These are phyloP conservation scores for Abscondita cerata DNA, from an alignment of 2,888 invertebrate genomes.

Conservation along the genomic window DNA sequence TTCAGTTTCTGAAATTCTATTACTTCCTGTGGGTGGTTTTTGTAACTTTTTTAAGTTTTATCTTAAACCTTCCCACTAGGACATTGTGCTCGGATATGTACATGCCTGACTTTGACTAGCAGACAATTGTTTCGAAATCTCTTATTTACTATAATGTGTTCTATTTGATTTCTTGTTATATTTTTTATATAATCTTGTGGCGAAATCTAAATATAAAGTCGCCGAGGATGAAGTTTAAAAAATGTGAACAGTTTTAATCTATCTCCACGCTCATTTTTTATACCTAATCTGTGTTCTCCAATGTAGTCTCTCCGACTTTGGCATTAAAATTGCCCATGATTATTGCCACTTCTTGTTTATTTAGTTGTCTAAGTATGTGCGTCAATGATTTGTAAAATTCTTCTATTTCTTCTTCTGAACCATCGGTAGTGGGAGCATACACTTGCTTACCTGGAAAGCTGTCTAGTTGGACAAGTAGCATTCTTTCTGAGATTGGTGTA, in stretches of 20 bases:
- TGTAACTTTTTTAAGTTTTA: not conserved
- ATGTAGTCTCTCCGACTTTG: conserved; percentile 1
- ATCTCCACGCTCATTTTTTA: conserved; percentile 6
- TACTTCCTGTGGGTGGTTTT: not conserved
- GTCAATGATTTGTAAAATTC: not conserved
- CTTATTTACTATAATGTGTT: conserved; percentile 1
- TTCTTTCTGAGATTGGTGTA: not conserved
- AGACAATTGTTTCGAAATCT: conserved; percentile 4
- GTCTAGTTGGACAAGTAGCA: not conserved
- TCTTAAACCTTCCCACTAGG: not conserved
- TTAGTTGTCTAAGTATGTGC: not conserved
- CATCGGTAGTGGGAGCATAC: not conserved
- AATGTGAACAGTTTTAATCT: conserved; percentile 7
- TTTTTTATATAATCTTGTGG: conserved; percentile 8
- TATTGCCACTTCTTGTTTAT: not conserved
- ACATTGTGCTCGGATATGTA: conserved; percentile 3
- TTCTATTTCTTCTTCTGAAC: not conserved
- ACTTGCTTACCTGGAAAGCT: not conserved
- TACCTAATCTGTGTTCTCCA: conserved; percentile 4
- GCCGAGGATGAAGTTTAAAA: conserved; percentile 1
- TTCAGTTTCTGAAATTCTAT: not conserved
- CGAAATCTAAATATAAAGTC: conserved; percentile 5
- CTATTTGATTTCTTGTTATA: conserved; percentile 7
- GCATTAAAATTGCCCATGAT: not conserved
- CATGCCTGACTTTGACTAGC: conserved; percentile 1